Conservation (phyloP, 2,888 invertebrate species). For the Ceraclea dissimilis region DNA sequence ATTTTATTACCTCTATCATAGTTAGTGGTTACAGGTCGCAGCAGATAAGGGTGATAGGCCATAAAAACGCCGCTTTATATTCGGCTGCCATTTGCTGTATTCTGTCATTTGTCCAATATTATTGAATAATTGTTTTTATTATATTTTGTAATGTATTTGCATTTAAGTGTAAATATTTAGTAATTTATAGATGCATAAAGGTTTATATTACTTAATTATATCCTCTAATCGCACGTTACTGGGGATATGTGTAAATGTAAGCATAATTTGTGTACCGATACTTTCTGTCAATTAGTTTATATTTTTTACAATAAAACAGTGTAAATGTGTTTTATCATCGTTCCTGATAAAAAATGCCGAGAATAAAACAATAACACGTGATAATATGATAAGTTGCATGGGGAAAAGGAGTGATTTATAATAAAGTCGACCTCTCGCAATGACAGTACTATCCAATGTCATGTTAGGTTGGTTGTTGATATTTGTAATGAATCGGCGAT, state of each 20-base stretch:
- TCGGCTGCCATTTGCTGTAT: constrained; percentile 37
- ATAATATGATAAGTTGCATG: no score
- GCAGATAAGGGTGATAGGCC: background rate
- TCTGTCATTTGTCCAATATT: constrained; percentile 48
- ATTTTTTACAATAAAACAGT: background rate
- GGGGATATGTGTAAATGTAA: constrained; percentile 20
- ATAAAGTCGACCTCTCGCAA: background rate
- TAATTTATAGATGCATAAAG: constrained; percentile 28
- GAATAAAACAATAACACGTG: no score
- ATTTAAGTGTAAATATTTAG: constrained; percentile 19
- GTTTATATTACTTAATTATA: constrained; percentile 28
- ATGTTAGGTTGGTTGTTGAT: constrained; percentile 1
- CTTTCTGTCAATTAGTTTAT: background rate
- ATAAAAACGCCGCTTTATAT: constrained; percentile 18
- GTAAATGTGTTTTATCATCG: background rate
- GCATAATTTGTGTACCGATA: background rate
- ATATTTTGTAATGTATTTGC: constrained; percentile 21
- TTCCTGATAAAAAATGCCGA: no score
- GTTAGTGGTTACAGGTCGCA: background rate
- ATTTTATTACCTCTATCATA: background rate
- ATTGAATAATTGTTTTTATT: constrained; percentile 34
- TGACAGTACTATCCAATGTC: background rate
- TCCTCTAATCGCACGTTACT: constrained; percentile 23
- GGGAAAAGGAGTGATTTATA: no score
- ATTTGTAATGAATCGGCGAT: constrained; percentile 1